phyloP scores from a whole-genome alignment of 2,888 invertebrate species.

The Caenorhabditis auriculariae region DNA sequence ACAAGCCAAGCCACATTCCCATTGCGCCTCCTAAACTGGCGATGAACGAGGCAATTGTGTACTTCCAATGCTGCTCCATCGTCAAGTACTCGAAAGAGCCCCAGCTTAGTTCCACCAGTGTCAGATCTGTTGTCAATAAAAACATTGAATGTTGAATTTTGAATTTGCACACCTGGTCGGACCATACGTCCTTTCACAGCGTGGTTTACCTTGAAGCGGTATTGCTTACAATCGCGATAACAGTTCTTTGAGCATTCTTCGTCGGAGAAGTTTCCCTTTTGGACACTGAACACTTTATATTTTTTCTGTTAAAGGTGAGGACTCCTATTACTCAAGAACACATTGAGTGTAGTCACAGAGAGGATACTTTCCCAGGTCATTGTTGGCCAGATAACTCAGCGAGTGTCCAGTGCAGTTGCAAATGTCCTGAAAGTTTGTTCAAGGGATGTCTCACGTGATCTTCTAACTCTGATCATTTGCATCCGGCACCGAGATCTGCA shows the following conservation, averaged over 20 bases:
- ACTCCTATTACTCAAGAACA: conserved; percentile 41
- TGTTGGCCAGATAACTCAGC: conserved; percentile 46
- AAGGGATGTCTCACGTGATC: not conserved
- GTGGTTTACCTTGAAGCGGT: conserved; percentile 55
- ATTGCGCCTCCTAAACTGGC: conserved; percentile 62
- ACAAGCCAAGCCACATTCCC: conserved; percentile 63
- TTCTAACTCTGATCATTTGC: conserved; percentile 52
- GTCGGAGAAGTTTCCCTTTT: conserved; percentile 56
- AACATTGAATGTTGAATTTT: conserved; percentile 1
- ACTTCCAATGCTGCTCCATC: conserved; percentile 57
- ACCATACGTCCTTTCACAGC: conserved; percentile 55
- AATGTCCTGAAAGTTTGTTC: conserved; percentile 28
- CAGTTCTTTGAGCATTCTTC: conserved; percentile 53
- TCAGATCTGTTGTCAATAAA: conserved; percentile 41
- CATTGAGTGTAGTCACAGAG: conserved; percentile 59
- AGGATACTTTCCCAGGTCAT: conserved; percentile 46
- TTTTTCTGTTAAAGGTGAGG: not conserved
- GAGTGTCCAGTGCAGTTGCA: conserved; percentile 58
- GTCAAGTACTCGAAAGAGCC: conserved; percentile 61
- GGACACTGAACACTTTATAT: conserved; percentile 38
- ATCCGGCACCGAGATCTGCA: conserved; percentile 57
- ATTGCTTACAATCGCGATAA: conserved; percentile 54
- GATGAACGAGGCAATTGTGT: conserved; percentile 54
- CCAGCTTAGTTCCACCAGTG: conserved; percentile 57
- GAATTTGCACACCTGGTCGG: conserved; percentile 40